Percentiles rank a stretch among this genome's conserved stretches.
Evolutionary conservation across 2,888 invertebrate species (phyloP).

Genomic region (Melinaea menophilus): DNA sequence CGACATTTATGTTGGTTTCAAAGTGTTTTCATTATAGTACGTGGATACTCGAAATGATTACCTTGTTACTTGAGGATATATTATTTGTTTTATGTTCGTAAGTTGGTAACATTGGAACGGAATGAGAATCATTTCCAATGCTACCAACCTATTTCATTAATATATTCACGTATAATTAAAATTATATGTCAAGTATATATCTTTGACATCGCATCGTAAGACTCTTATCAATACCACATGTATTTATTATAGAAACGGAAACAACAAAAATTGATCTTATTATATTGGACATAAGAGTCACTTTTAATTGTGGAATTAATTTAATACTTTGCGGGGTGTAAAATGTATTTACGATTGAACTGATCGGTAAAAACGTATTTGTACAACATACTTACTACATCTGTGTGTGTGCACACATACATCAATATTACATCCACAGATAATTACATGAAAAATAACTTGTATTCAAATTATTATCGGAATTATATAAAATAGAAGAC

Average conservation of each 20-base stretch:
- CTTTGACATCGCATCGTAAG: slow-evolving; percentile 7
- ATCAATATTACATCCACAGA: too few relatives aligned
- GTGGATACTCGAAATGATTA: slow-evolving; percentile 10
- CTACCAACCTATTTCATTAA: too few relatives aligned
- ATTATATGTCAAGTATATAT: background rate
- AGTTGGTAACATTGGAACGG: too few relatives aligned
- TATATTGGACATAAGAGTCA: background rate
- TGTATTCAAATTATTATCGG: too few relatives aligned
- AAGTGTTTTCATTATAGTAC: too few relatives aligned
- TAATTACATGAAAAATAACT: too few relatives aligned
- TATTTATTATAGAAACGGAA: slow-evolving; percentile 3
- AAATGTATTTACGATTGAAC: slow-evolving; percentile 16
- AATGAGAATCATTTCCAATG: too few relatives aligned
- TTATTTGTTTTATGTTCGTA: too few relatives aligned
- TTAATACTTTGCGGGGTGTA: slow-evolving; percentile 15
- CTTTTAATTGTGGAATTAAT: slow-evolving; percentile 6
- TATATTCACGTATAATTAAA: background rate
- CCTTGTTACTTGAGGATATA: background rate
- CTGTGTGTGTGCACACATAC: too few relatives aligned
- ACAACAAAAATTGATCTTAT: slow-evolving; percentile 9
- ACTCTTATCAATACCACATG: slow-evolving; percentile 20
- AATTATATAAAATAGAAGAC: too few relatives aligned
- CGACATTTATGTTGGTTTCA: too few relatives aligned
- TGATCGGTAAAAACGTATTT: slow-evolving; percentile 15
- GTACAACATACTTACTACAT: background rate